These are phyloP conservation scores for Drosophila cardini DNA, from an alignment of 1,140 invertebrate genomes.

Conservation along the genomic window DNA sequence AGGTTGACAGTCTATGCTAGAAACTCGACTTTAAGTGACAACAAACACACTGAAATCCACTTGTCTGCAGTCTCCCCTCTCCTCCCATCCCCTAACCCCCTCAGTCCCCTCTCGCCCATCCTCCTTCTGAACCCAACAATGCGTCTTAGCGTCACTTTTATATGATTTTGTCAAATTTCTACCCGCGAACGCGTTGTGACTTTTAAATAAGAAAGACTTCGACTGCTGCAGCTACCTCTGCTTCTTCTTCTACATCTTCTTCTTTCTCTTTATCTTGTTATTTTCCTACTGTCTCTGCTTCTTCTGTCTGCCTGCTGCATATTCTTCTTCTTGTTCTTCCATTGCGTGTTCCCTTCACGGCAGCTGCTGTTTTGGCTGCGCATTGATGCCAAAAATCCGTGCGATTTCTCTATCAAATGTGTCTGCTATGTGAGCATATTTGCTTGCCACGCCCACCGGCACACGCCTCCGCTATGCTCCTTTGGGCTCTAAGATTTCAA, in stretches of 20 bases:
- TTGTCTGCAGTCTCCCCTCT: neutral
- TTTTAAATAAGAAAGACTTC: constrained; percentile 61
- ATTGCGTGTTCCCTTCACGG: neutral
- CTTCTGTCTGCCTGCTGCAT: too few species aligned
- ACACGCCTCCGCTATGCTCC: neutral
- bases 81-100: too few species aligned
- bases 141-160: constrained; percentile 57
- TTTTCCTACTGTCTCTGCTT: neutral
- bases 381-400: constrained; percentile 73
- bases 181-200: constrained; percentile 60
- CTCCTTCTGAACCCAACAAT: constrained; percentile 16
- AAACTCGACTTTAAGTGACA: constrained; percentile 67
- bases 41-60: neutral
- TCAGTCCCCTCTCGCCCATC: too few species aligned
- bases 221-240: neutral
- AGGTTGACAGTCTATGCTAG: neutral
- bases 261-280: neutral
- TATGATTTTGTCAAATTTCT: constrained; percentile 74
- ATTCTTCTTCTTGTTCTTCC: neutral
- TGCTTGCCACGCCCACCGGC: constrained; percentile 39
- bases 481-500: constrained; percentile 10
- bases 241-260: neutral
- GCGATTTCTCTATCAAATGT: constrained; percentile 63
- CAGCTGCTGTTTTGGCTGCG: constrained; percentile 41
- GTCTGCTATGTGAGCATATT: constrained; percentile 55